These are phyloP conservation scores for Penaeus vannamei DNA, from an alignment of 1,140 invertebrate genomes.

Conservation along the genomic window DNA sequence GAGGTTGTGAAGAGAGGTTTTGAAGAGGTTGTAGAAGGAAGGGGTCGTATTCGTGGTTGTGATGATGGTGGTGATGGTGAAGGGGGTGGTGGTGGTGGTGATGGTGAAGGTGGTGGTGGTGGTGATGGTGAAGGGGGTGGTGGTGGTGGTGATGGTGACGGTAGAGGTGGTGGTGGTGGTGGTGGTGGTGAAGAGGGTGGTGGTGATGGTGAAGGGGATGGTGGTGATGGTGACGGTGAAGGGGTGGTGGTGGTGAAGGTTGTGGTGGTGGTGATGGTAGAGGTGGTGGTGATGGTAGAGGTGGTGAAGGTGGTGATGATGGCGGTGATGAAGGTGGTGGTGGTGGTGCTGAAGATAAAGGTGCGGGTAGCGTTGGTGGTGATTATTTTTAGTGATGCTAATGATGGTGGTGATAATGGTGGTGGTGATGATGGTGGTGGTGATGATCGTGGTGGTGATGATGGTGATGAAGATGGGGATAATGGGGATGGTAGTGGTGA, in stretches of 20 bases:
- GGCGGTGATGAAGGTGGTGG: background rate
- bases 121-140: background rate
- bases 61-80: conserved; percentile 1
- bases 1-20: background rate
- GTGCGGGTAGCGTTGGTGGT: background rate
- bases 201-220: conserved; percentile 4
- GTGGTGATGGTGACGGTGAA: background rate
- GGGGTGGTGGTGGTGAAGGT: no score
- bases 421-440: no score
- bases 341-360: conserved; percentile 2
- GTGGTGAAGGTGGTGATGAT: background rate
- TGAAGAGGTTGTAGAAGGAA: background rate
- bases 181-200: background rate
- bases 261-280: conserved; percentile 10
- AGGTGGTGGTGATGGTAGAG: conserved; percentile 2
- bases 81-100: background rate
- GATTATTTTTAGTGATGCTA: background rate
- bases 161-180: background rate
- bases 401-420: background rate
- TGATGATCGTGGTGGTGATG: no score
- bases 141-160: background rate
- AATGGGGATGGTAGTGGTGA: no score
- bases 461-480: no score
- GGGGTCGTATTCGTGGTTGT: conserved; percentile 9
- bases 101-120: background rate